phyloP scores from a whole-genome alignment of 35 echinoderm and acorn worm genomes.

The Apostichopus parvimensis region DNA sequence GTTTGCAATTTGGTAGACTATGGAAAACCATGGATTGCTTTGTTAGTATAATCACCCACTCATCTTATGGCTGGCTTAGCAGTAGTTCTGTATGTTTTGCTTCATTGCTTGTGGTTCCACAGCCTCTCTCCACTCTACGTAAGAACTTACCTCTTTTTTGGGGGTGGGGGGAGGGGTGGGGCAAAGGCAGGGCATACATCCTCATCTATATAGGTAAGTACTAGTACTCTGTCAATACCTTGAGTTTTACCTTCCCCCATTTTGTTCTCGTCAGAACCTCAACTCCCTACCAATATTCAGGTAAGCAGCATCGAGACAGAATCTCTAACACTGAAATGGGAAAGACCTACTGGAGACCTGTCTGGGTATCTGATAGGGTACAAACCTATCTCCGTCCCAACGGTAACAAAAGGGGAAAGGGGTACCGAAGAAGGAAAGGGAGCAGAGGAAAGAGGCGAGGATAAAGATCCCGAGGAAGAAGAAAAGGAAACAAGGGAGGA shows the following conservation, averaged over 20 bases:
- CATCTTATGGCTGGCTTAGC: too few species aligned
- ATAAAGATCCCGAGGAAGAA: not conserved
- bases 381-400: not conserved
- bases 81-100: not conserved
- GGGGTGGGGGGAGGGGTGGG: too few species aligned
- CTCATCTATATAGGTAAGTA: too few species aligned
- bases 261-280: conserved; percentile 25
- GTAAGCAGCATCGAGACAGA: not conserved
- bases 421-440: not conserved
- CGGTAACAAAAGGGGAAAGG: not conserved
- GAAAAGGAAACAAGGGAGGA: not conserved
- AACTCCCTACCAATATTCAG: conserved; percentile 25
- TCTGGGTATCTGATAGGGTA: conserved; percentile 26
- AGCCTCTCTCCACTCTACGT: not conserved
- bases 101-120: not conserved
- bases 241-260: not conserved
- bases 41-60: too few species aligned
- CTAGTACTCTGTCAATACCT: too few species aligned
- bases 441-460: not conserved
- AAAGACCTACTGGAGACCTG: conserved; percentile 21
- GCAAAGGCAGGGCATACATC: too few species aligned
- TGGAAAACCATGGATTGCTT: too few species aligned
- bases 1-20: too few species aligned
- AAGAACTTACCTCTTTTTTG: too few species aligned
- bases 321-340: conserved; percentile 18